phyloP scores from a whole-genome alignment of 1,140 invertebrate species.

The Drosophila tsacasi region DNA sequence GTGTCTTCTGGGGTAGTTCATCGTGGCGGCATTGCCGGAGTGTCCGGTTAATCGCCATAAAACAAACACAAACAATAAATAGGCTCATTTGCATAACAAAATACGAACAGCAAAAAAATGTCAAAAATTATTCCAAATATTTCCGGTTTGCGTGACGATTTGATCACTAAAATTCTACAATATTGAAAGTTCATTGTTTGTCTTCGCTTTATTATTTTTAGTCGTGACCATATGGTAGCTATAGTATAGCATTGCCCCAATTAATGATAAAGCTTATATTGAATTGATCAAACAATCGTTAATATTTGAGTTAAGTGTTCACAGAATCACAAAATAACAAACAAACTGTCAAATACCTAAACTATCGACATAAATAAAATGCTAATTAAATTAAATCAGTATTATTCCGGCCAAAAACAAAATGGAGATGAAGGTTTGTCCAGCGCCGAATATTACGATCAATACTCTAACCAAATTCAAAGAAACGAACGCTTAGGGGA shows the following conservation, averaged over 20 bases:
- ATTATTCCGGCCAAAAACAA: conserved; percentile 3
- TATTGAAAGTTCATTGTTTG: conserved; percentile 33
- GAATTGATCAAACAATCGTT: conserved; percentile 27
- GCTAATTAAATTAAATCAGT: conserved; percentile 57
- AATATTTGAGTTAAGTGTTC: conserved; percentile 26
- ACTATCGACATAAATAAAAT: conserved; percentile 63
- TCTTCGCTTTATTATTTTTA: conserved; percentile 39
- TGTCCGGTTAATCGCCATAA: conserved; percentile 51
- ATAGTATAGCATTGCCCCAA: conserved; percentile 17
- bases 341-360: conserved; percentile 46
- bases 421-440: conserved; percentile 1
- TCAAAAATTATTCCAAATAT: conserved; percentile 52
- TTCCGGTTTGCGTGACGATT: conserved; percentile 44
- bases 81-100: conserved; percentile 65
- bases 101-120: conserved; percentile 36
- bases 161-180: conserved; percentile 28
- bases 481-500: background rate
- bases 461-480: conserved; percentile 25
- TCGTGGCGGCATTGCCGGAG: background rate
- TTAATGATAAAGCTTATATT: conserved; percentile 37
- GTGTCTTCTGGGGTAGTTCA: conserved; percentile 28
- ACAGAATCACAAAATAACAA: conserved; percentile 11
- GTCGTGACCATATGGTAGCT: conserved; percentile 27
- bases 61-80: conserved; percentile 41
- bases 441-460: conserved; percentile 11